phyloP scores from a whole-genome alignment of 2,888 invertebrate genomes.

The Drosophila percnosoma region DNA sequence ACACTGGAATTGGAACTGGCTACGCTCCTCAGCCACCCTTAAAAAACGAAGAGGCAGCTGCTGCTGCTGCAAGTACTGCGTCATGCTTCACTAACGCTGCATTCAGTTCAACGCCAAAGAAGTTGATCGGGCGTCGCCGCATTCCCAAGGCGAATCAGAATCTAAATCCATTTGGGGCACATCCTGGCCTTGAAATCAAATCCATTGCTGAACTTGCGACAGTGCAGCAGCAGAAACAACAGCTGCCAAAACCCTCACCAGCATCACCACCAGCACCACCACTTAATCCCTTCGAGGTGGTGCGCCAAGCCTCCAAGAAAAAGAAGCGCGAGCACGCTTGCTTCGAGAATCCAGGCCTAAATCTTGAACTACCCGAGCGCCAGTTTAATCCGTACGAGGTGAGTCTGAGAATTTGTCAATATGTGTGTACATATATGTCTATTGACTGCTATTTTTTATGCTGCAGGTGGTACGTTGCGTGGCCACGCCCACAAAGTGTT shows the following conservation, averaged over 20 bases:
- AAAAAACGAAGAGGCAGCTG: slow-evolving; percentile 53
- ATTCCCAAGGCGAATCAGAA: slow-evolving; percentile 45
- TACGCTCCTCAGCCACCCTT: slow-evolving; percentile 51
- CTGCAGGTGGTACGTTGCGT: slow-evolving; percentile 69
- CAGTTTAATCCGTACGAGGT: slow-evolving; percentile 85
- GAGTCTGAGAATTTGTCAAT: slow-evolving; percentile 42
- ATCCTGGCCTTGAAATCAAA: slow-evolving; percentile 81
- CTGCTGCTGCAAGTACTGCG: slow-evolving; percentile 40
- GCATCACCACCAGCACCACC: slow-evolving; percentile 31
- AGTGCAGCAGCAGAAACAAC: slow-evolving; percentile 13
- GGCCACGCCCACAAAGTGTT: slow-evolving; percentile 66
- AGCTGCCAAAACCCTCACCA: slow-evolving; percentile 2
- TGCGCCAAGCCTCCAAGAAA: slow-evolving; percentile 84
- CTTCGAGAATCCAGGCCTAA: slow-evolving; percentile 84
- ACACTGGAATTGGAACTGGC: slow-evolving; percentile 44
- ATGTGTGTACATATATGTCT: not conserved
- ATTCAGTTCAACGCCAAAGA: slow-evolving; percentile 83
- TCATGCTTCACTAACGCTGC: slow-evolving; percentile 83
- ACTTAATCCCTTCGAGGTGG: slow-evolving; percentile 83
- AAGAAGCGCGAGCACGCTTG: slow-evolving; percentile 82
- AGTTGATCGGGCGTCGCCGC: slow-evolving; percentile 73
- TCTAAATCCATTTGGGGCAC: slow-evolving; percentile 52
- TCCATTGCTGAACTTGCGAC: slow-evolving; percentile 79
- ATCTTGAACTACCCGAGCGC: slow-evolving; percentile 83
- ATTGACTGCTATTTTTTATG: not conserved